Evolutionary conservation across 2,797 vertebrate species (phyloP).

Genomic region (Threskiornis aethiopicus): DNA sequence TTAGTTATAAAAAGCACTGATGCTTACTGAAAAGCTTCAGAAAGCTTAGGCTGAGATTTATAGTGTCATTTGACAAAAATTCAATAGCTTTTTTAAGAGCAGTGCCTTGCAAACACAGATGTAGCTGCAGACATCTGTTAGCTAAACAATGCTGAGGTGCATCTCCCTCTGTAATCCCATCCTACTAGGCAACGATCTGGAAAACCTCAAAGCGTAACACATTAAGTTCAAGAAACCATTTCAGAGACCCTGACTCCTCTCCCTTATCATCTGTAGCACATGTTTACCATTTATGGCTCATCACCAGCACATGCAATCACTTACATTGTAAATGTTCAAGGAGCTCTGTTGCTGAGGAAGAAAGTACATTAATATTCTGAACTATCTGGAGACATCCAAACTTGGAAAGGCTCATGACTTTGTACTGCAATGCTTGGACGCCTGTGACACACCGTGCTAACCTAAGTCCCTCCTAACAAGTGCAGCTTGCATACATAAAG

Average conservation of each 20-base stretch:
- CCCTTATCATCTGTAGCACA: slow-evolving; percentile 54
- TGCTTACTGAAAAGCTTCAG: background rate
- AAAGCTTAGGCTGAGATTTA: background rate
- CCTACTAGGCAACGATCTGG: slow-evolving; percentile 5
- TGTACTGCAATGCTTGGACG: background rate
- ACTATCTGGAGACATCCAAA: background rate
- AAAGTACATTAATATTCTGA: slow-evolving; percentile 24
- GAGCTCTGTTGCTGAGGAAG: background rate
- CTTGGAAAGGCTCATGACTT: background rate
- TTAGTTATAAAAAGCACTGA: background rate
- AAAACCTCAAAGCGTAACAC: slow-evolving; percentile 11
- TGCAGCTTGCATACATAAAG: slow-evolving; percentile 19
- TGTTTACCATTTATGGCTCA: slow-evolving; percentile 37
- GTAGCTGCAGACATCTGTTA: slow-evolving; percentile 29
- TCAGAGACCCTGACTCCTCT: slow-evolving; percentile 22
- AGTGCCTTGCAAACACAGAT: background rate
- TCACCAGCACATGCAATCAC: slow-evolving; percentile 31
- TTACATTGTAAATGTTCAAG: background rate
- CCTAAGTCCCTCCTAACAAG: slow-evolving; percentile 1
- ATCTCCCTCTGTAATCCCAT: slow-evolving; percentile 2
- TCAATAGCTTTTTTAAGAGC: background rate
- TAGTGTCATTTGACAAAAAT: background rate
- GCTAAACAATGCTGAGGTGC: slow-evolving; percentile 22
- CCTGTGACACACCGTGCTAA: background rate
- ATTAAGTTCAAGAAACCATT: slow-evolving; percentile 36